A percentile compares a stretch with the other conserved stretches of the same genome.
Conservation (phyloP, 2,888 invertebrate genomes). For the Sphaerophoria taeniata region DNA sequence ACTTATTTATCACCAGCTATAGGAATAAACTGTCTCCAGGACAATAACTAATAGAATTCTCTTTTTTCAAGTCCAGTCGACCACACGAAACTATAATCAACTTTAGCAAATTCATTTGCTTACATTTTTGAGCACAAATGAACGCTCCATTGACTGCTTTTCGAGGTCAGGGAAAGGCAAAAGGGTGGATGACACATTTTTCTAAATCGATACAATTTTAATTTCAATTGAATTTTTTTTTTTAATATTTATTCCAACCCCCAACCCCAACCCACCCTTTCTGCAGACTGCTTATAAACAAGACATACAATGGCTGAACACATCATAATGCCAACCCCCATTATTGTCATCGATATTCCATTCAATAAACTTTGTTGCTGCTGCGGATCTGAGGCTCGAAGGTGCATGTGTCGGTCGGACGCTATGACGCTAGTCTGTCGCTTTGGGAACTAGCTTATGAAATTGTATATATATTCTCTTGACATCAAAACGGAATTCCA, state of each 20-base stretch:
- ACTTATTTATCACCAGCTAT: conserved; percentile 40
- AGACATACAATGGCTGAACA: conserved; percentile 36
- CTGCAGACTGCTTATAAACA: conserved; percentile 25
- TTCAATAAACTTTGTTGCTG: conserved; percentile 36
- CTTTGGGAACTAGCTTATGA: conserved; percentile 20
- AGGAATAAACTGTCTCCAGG: conserved; percentile 37
- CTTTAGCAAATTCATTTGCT: conserved; percentile 11
- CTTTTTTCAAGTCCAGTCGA: neutral
- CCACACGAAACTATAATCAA: conserved; percentile 28
- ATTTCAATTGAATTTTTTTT: conserved; percentile 41
- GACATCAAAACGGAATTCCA: conserved; percentile 29
- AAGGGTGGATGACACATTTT: conserved; percentile 33
- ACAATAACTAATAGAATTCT: conserved; percentile 5
- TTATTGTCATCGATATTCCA: conserved; percentile 37
- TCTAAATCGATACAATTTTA: conserved; percentile 55
- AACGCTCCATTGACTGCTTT: neutral
- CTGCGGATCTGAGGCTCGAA: neutral
- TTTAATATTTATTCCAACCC: neutral
- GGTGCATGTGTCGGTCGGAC: neutral
- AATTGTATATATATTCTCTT: neutral
- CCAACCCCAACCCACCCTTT: conserved; percentile 7
- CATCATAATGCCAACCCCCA: conserved; percentile 21
- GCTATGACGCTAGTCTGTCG: neutral
- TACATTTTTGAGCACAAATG: conserved; percentile 15
- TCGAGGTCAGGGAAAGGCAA: neutral